Percentiles rank a stretch among this genome's conserved stretches.
Conservation (phyloP, 2,888 invertebrate genomes). For the Cenopis cana region DNA sequence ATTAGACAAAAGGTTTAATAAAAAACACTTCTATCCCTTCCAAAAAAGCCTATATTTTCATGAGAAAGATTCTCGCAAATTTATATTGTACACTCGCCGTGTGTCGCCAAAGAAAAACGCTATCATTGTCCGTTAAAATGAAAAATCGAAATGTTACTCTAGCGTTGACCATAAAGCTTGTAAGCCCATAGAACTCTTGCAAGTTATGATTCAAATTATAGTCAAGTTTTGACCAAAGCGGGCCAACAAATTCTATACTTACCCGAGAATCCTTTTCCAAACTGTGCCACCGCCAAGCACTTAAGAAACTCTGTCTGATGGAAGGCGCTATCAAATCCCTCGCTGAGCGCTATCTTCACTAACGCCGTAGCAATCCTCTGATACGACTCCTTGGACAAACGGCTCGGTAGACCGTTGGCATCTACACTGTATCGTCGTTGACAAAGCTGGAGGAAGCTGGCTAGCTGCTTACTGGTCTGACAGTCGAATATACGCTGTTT, state of each 20-base stretch:
- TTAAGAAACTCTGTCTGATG: constrained; percentile 87
- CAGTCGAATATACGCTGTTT: constrained; percentile 77
- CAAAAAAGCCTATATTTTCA: no score
- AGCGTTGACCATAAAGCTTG: no score
- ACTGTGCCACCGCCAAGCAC: constrained; percentile 83
- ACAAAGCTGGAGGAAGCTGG: constrained; percentile 68
- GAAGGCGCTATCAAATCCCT: constrained; percentile 86
- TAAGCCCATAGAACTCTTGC: no score
- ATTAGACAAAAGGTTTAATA: background rate
- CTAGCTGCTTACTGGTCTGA: constrained; percentile 67
- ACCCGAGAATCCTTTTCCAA: constrained; percentile 84
- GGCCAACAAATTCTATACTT: constrained; percentile 44
- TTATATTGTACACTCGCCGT: no score
- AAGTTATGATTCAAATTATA: no score
- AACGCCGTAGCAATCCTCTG: constrained; percentile 85
- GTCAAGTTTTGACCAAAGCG: no score
- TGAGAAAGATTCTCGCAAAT: no score
- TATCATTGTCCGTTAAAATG: no score
- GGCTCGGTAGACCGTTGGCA: constrained; percentile 63
- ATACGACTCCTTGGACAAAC: constrained; percentile 81
- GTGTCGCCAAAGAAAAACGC: no score
- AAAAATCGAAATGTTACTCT: no score
- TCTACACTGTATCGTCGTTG: constrained; percentile 74
- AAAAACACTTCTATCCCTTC: background rate
- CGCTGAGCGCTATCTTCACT: constrained; percentile 85